Evolutionary conservation across 1,140 invertebrate species (phyloP).

Genomic region (Drosophila rhopaloa): DNA sequence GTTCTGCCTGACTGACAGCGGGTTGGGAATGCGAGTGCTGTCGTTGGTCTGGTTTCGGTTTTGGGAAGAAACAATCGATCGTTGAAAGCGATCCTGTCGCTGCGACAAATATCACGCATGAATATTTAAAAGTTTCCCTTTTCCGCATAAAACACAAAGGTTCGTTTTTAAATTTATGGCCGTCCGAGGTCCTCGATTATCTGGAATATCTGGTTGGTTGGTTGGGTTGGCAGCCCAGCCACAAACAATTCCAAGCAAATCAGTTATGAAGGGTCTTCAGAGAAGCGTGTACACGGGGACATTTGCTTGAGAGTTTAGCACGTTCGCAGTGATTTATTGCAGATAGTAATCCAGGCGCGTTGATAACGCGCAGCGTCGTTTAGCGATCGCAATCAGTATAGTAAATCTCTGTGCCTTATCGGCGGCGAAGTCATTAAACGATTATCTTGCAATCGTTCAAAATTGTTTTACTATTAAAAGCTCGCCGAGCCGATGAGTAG

Average conservation of each 20-base stretch:
- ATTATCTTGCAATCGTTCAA: conserved; percentile 65
- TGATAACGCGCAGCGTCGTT: conserved; percentile 33
- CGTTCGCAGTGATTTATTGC: conserved; percentile 47
- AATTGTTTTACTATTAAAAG: conserved; percentile 44
- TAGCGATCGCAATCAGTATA: conserved; percentile 15
- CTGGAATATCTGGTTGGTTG: conserved; percentile 19
- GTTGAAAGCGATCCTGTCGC: conserved; percentile 72
- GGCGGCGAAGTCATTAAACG: conserved; percentile 47
- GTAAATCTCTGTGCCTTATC: conserved; percentile 59
- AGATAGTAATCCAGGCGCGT: conserved; percentile 10
- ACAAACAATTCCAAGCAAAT: conserved; percentile 39
- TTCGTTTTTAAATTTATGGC: conserved; percentile 53
- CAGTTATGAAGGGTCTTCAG: conserved; percentile 48
- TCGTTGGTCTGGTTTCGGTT: conserved; percentile 25
- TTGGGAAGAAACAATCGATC: conserved; percentile 73
- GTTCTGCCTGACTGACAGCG: conserved; percentile 57
- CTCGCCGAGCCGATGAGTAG: conserved; percentile 15
- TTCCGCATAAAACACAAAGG: conserved; percentile 57
- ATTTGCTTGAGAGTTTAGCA: conserved; percentile 18
- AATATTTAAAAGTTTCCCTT: conserved; percentile 71
- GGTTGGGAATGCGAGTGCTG: conserved; percentile 18
- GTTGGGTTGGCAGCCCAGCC: not conserved
- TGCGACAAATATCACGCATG: conserved; percentile 79
- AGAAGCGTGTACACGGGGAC: not conserved
- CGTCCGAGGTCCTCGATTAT: conserved; percentile 26